Base-by-base conservation (phyloP, 2,113 vertebrate species). In the Lampris megalopsis region DNA sequence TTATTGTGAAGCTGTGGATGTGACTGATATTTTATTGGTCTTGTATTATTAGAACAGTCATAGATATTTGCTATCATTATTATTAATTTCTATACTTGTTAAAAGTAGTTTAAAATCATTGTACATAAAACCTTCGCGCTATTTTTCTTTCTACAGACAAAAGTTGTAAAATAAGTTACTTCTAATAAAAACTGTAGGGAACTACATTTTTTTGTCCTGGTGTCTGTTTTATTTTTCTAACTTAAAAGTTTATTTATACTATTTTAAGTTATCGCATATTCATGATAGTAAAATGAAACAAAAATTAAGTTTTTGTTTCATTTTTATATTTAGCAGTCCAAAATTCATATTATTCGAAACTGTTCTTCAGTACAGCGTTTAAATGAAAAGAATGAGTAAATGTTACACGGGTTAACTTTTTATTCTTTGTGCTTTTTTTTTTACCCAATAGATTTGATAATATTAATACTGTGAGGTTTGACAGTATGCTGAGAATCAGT, bases 131-230 rank as follows among this genome's bases (percentile, higher is more conserved):
- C 79, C 68, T 91, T 91, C 91, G 84, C 80, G 90, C 79, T 63
- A 71, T 91, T 89, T 93, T 92, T 91, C 87, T 93, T 91, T 92
- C 78, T 89, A 92, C 91, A 88, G 85, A 84, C 79, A 90, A 85
- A 89, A 88, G 84, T 91, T 94, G 92, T 94, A 92, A 94, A 92
- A 90, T 93, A 93, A 86, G 85, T 92, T 92, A 94, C 93, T 92
- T 91, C 92, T 88, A 94, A 94, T 93, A 94, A 94, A 93, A 93
- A 85, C 77, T 86, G 84, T 94, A 94, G 93, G 90, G 87, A 92
- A 93, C 92, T 92, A 92, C 86, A 92, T 88, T 75, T 81, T 63
- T 86, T 82, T 87, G 76, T 87, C 68, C 38, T 85, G 3, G 80
- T 86, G 73, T 87, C 80, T 45, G 78, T 74, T 67, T 65, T 58